These are phyloP conservation scores for Trissolcus basalis DNA, from an alignment of 1,140 invertebrate species.

Conservation along the genomic window DNA sequence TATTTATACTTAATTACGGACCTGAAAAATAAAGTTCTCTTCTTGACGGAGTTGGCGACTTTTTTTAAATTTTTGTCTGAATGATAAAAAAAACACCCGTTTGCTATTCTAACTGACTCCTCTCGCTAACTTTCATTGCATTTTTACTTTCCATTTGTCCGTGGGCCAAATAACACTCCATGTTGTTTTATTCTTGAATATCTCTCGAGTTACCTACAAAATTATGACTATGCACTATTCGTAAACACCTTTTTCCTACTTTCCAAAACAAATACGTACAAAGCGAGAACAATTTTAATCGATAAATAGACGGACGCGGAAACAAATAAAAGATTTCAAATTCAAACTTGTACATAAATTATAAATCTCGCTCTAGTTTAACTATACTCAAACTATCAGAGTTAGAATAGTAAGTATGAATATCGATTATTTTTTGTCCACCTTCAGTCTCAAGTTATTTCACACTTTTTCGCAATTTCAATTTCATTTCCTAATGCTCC, in stretches of 20 bases:
- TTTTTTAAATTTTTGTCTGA: constrained; percentile 21
- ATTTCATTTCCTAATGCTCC: background rate
- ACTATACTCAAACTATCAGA: background rate
- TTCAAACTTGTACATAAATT: background rate
- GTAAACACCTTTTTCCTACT: no score
- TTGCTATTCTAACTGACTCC: no score
- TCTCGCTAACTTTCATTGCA: no score
- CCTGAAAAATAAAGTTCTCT: constrained; percentile 27
- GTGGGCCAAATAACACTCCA: no score
- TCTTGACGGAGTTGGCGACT: constrained; percentile 18
- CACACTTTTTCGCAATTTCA: background rate
- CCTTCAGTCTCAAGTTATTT: constrained; percentile 1
- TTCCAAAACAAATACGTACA: no score
- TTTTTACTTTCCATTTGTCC: no score
- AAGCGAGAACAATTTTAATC: no score
- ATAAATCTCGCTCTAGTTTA: background rate
- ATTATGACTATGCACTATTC: no score
- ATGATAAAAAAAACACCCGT: background rate
- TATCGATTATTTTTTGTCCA: background rate
- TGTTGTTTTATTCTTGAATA: no score
- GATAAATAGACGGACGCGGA: no score
- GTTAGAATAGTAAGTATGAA: background rate
- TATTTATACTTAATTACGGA: constrained; percentile 42
- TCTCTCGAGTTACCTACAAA: no score
- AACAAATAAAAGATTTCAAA: background rate